A percentile compares a stretch with the other conserved stretches of the same genome.
These are phyloP conservation scores for Agrotis segetum DNA, from an alignment of 2,888 invertebrate species.

Conservation along the genomic window DNA sequence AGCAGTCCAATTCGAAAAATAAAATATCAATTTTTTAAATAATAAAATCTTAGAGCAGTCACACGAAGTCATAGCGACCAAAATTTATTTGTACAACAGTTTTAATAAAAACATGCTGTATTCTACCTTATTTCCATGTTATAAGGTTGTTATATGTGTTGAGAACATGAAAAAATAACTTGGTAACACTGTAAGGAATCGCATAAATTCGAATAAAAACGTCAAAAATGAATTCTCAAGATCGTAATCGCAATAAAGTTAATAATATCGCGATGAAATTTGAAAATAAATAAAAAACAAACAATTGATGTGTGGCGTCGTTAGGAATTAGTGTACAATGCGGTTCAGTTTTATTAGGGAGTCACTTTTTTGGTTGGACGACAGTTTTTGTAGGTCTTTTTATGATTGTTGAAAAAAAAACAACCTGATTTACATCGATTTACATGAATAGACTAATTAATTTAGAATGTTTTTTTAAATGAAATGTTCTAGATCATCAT, in stretches of 20 bases:
- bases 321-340: slow-evolving; percentile 86
- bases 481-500: not conserved
- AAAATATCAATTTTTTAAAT: slow-evolving; percentile 89
- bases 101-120: slow-evolving; percentile 63
- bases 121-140: slow-evolving; percentile 70
- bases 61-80: slow-evolving; percentile 82
- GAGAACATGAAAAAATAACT: slow-evolving; percentile 53
- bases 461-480: slow-evolving; percentile 11
- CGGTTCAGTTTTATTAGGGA: slow-evolving; percentile 69
- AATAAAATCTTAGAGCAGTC: slow-evolving; percentile 90
- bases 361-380: slow-evolving; percentile 49
- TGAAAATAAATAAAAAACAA: slow-evolving; percentile 87
- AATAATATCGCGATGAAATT: slow-evolving; percentile 90
- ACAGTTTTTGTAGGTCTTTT: slow-evolving; percentile 33
- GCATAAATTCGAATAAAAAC: slow-evolving; percentile 90
- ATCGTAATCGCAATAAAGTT: slow-evolving; percentile 90
- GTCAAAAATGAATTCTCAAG: slow-evolving; percentile 90
- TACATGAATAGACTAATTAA: slow-evolving; percentile 17
- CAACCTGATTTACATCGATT: slow-evolving; percentile 33
- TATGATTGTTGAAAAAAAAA: slow-evolving; percentile 24
- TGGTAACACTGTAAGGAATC: slow-evolving; percentile 77
- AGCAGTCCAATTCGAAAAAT: slow-evolving; percentile 87
- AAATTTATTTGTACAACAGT: slow-evolving; percentile 65
- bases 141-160: slow-evolving; percentile 65
- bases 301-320: slow-evolving; percentile 81